These are phyloP conservation scores for Cydia strobilella DNA, from an alignment of 1,140 invertebrate species.

Conservation along the genomic window DNA sequence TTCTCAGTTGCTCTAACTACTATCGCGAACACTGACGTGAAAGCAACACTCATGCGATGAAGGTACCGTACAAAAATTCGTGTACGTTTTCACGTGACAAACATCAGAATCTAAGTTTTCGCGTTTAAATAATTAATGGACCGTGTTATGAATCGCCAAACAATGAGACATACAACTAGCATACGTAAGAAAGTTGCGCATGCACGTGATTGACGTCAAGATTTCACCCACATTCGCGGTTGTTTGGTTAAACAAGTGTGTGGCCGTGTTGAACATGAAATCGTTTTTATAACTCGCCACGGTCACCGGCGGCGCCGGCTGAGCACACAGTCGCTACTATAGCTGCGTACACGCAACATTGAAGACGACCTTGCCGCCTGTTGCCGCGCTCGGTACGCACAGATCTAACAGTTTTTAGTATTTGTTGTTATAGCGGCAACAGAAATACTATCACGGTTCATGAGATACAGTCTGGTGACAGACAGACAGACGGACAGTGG, in stretches of 20 bases:
- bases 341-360: slow-evolving; percentile 57
- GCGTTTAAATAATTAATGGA: not conserved
- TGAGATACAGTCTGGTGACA: no score
- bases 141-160: not conserved
- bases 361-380: slow-evolving; percentile 69
- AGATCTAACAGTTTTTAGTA: no score
- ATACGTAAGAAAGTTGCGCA: slow-evolving; percentile 13
- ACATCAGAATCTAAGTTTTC: not conserved
- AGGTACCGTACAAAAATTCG: not conserved
- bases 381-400: slow-evolving; percentile 48
- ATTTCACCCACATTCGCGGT: slow-evolving; percentile 22
- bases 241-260: slow-evolving; percentile 19
- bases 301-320: slow-evolving; percentile 38
- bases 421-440: no score
- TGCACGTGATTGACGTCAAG: slow-evolving; percentile 34
- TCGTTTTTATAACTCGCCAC: slow-evolving; percentile 36
- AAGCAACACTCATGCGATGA: not conserved
- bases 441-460: no score
- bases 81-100: not conserved
- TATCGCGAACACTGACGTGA: not conserved
- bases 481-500: no score
- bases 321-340: slow-evolving; percentile 39
- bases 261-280: not conserved
- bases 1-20: not conserved
- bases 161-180: not conserved